Percentiles rank a stretch among this genome's conserved stretches.
These are phyloP conservation scores for Plusia festucae DNA, from an alignment of 2,888 invertebrate genomes.

Conservation along the genomic window DNA sequence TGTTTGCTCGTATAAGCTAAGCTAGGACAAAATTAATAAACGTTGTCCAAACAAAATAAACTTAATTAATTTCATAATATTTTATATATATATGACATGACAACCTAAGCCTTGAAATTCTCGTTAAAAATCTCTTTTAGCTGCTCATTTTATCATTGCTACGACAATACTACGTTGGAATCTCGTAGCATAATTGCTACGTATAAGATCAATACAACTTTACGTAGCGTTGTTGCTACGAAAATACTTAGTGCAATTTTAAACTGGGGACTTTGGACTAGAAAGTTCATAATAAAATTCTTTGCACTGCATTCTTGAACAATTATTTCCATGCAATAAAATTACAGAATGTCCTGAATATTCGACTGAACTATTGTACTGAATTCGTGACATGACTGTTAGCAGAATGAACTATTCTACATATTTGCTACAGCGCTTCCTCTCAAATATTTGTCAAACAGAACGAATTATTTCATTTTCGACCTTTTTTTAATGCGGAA, in stretches of 20 bases:
- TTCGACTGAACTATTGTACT: neutral
- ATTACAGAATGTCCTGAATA: neutral
- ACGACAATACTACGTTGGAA: neutral
- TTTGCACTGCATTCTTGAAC: neutral
- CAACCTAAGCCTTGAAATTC: too few relatives aligned
- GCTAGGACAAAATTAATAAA: too few relatives aligned
- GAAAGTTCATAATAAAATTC: too few relatives aligned
- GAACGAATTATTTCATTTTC: neutral
- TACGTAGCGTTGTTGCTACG: neutral
- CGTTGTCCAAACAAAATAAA: too few relatives aligned
- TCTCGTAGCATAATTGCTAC: neutral
- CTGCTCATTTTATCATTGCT: too few relatives aligned
- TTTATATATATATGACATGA: too few relatives aligned
- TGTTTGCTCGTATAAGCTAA: too few relatives aligned
- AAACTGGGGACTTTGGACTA: too few relatives aligned
- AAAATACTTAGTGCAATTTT: neutral
- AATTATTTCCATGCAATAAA: neutral
- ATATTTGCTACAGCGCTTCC: neutral
- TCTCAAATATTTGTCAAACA: constrained; percentile 4
- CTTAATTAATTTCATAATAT: too few relatives aligned
- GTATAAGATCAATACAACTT: neutral
- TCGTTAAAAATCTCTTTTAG: too few relatives aligned
- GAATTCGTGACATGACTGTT: neutral
- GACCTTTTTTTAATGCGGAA: neutral
- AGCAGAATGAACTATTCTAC: too few relatives aligned